A percentile compares a stretch with the other conserved stretches of the same genome.
Conservation (phyloP, 2,797 vertebrate species). For the Garrulus glandarius region DNA sequence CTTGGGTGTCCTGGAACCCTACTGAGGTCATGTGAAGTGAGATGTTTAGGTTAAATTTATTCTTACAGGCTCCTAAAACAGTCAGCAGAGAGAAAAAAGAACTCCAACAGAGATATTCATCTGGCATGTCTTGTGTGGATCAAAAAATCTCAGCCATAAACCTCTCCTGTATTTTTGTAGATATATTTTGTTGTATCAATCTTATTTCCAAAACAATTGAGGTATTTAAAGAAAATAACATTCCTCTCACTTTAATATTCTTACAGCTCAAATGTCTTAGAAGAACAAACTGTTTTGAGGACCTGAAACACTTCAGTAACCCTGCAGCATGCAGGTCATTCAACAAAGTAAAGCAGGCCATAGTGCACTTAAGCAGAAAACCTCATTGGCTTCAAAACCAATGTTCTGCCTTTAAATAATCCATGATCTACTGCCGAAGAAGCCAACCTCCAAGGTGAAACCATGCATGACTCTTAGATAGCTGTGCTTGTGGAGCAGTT, state of each 20-base stretch:
- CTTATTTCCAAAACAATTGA: not conserved
- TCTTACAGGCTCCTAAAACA: not conserved
- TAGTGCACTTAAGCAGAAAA: not conserved
- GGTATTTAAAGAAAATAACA: not conserved
- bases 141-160: not conserved
- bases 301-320: not conserved
- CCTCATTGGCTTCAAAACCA: not conserved
- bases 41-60: not conserved
- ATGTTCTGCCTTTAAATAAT: not conserved
- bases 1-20: not conserved
- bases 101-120: not conserved
- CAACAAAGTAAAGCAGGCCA: not conserved
- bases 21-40: not conserved
- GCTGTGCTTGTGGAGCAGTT: not conserved
- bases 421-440: accelerated
- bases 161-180: not conserved
- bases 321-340: not conserved
- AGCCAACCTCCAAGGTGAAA: not conserved
- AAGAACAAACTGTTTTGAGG: not conserved
- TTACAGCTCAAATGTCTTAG: not conserved
- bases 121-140: not conserved
- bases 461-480: not conserved
- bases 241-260: not conserved
- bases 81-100: not conserved
- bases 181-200: not conserved